These are phyloP conservation scores for Melitaea cinxia DNA, from an alignment of 1,140 invertebrate genomes.

Conservation along the genomic window DNA sequence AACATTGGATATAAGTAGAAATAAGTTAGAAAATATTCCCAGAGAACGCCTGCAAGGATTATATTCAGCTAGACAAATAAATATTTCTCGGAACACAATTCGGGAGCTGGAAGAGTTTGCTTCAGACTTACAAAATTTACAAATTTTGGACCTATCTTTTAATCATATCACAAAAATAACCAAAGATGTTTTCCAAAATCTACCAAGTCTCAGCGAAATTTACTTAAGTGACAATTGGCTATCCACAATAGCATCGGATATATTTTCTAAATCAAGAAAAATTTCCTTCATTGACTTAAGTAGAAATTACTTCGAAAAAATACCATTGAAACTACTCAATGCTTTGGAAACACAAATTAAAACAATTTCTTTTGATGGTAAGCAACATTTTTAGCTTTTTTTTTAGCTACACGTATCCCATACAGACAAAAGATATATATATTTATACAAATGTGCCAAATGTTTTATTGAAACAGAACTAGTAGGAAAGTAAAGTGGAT, in stretches of 20 bases:
- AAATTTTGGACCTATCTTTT: slow-evolving; percentile 90
- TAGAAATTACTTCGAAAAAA: slow-evolving; percentile 91
- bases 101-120: slow-evolving; percentile 93
- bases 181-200: slow-evolving; percentile 88
- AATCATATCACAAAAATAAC: slow-evolving; percentile 91
- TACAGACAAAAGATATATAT: too few species aligned
- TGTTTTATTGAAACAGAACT: too few species aligned
- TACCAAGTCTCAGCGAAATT: slow-evolving; percentile 88
- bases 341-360: slow-evolving; percentile 91
- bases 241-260: slow-evolving; percentile 88
- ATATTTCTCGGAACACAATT: slow-evolving; percentile 91
- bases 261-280: slow-evolving; percentile 91
- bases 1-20: slow-evolving; percentile 91
- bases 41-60: slow-evolving; percentile 92
- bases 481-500: too few species aligned
- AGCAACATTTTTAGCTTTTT: slow-evolving; percentile 48
- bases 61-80: slow-evolving; percentile 86
- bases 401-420: too few species aligned
- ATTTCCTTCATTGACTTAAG: slow-evolving; percentile 91
- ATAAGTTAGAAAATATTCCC: slow-evolving; percentile 92
- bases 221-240: slow-evolving; percentile 92
- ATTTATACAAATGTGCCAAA: too few species aligned
- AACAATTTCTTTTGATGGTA: slow-evolving; percentile 89
- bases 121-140: slow-evolving; percentile 87
- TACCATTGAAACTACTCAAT: slow-evolving; percentile 89